phyloP scores from a whole-genome alignment of 2,888 invertebrate genomes.

The Seira ritae region DNA sequence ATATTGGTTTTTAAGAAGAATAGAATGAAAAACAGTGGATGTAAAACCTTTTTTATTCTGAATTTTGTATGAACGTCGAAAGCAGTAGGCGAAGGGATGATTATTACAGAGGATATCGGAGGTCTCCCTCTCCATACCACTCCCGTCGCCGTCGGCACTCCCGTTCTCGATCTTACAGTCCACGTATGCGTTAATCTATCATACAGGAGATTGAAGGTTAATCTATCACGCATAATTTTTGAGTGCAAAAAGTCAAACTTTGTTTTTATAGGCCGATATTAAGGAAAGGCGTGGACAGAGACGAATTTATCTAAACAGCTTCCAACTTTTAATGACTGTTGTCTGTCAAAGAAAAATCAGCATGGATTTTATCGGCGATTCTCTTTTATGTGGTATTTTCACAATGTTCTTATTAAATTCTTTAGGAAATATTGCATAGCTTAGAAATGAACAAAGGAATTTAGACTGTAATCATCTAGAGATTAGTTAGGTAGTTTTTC shows the following conservation, averaged over 20 bases:
- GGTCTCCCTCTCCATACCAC: conserved; percentile 84
- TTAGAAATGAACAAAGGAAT: no score
- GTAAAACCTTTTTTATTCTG: no score
- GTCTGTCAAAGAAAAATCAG: conserved; percentile 40
- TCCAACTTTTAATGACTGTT: no score
- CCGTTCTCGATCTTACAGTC: conserved; percentile 86
- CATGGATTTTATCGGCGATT: conserved; percentile 41
- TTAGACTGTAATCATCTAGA: no score
- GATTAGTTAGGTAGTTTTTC: no score
- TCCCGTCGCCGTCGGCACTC: conserved; percentile 82
- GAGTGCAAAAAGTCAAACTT: background rate
- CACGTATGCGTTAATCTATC: conserved; percentile 82
- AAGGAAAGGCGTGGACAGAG: background rate
- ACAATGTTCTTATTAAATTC: conserved; percentile 49
- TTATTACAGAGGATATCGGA: conserved; percentile 74
- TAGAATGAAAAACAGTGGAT: no score
- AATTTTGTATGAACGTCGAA: no score
- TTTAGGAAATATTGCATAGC: no score
- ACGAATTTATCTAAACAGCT: conserved; percentile 22
- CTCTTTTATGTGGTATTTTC: conserved; percentile 49
- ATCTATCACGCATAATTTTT: no score
- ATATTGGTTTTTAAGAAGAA: background rate
- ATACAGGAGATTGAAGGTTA: no score
- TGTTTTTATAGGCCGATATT: conserved; percentile 39
- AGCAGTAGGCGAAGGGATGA: conserved; percentile 70